A percentile compares a stretch with the other conserved stretches of the same genome.
These are phyloP conservation scores for Pantala flavescens DNA, from an alignment of 1,140 invertebrate genomes.

Conservation along the genomic window DNA sequence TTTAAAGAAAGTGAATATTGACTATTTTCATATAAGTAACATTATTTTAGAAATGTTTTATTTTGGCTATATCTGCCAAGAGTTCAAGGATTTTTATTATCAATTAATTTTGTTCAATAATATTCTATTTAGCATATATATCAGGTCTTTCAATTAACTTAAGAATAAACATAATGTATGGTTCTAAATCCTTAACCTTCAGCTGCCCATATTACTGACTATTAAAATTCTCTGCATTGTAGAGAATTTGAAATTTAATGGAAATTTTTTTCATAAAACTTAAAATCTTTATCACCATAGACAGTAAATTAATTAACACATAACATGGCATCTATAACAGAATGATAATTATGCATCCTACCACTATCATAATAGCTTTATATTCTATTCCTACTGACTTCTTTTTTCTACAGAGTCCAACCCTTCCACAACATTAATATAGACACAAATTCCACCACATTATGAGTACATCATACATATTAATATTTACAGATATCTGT, in stretches of 20 bases:
- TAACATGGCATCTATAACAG: neutral
- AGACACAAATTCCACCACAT: slow-evolving; percentile 1
- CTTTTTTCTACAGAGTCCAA: neutral
- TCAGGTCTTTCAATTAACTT: too few species aligned
- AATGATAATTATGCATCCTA: neutral
- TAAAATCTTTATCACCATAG: neutral
- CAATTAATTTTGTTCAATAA: too few species aligned
- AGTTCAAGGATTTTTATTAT: too few species aligned
- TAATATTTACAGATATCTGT: slow-evolving; percentile 10
- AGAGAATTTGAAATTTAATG: too few species aligned
- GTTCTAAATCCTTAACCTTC: too few species aligned
- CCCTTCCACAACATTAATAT: slow-evolving; percentile 9
- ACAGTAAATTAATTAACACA: neutral
- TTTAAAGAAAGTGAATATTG: too few species aligned
- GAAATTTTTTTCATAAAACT: neutral
- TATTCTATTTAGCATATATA: too few species aligned
- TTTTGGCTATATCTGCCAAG: too few species aligned
- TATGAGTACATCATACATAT: neutral
- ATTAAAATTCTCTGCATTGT: neutral
- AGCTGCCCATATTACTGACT: too few species aligned
- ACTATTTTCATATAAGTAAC: too few species aligned
- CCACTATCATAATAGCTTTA: neutral
- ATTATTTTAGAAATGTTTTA: too few species aligned
- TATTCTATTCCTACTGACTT: neutral
- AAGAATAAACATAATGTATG: too few species aligned